These are phyloP conservation scores for Phaedon cochleariae DNA, from an alignment of 2,888 invertebrate species.

Conservation along the genomic window DNA sequence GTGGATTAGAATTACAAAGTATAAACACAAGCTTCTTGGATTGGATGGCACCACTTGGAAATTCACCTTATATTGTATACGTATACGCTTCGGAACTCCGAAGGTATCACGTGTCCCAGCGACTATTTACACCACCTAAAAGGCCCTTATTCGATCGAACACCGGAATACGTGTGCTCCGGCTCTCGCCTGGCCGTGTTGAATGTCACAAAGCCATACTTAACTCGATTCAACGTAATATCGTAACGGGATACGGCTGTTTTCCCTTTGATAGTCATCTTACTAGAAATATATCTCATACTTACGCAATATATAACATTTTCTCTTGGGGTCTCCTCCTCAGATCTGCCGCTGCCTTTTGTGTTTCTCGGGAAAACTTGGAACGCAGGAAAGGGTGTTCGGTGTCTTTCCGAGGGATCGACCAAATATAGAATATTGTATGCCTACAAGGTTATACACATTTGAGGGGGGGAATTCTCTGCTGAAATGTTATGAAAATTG, in stretches of 20 bases:
- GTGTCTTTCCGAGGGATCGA: neutral
- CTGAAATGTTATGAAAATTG: too few species aligned
- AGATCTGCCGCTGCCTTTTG: neutral
- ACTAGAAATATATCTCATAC: constrained; percentile 41
- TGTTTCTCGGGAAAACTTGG: neutral
- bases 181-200: constrained; percentile 35
- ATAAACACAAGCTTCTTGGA: neutral
- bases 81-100: neutral
- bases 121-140: constrained; percentile 6
- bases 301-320: constrained; percentile 31
- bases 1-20: too few species aligned
- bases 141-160: constrained; percentile 35
- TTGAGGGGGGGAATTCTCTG: neutral
- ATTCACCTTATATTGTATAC: too few species aligned
- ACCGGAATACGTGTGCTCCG: constrained; percentile 30
- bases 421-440: neutral
- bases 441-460: neutral
- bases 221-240: constrained; percentile 48
- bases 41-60: neutral
- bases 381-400: neutral
- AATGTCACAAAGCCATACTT: constrained; percentile 49
- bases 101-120: constrained; percentile 23
- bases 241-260: constrained; percentile 49
- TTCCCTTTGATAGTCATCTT: constrained; percentile 46
- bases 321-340: neutral